A percentile compares a stretch with the other conserved stretches of the same genome.
These are phyloP conservation scores for Drosophila ezoana DNA, from an alignment of 2,888 invertebrate species.

Conservation along the genomic window DNA sequence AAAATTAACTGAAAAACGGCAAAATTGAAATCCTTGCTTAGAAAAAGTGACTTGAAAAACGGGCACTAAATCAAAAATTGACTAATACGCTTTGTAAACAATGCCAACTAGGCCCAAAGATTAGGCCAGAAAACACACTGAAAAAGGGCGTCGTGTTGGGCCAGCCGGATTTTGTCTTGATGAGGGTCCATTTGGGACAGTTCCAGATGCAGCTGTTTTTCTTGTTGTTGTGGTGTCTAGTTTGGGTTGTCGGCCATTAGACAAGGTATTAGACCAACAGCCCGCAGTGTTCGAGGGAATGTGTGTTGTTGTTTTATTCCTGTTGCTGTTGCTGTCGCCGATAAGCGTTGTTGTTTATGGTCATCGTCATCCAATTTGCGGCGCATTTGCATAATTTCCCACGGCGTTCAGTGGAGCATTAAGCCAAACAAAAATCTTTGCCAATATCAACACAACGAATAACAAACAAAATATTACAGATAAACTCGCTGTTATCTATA, in stretches of 20 bases:
- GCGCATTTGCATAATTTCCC: conserved; percentile 78
- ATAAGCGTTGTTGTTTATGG: conserved; percentile 65
- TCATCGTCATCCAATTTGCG: conserved; percentile 70
- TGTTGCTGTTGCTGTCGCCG: conserved; percentile 33
- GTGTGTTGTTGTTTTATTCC: conserved; percentile 5
- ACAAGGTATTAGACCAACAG: conserved; percentile 38
- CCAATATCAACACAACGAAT: conserved; percentile 37
- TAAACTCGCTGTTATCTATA: conserved; percentile 23
- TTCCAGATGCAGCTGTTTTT: conserved; percentile 23
- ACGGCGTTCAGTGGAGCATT: conserved; percentile 53
- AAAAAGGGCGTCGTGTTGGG: conserved; percentile 12
- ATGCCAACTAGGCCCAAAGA: conserved; percentile 60
- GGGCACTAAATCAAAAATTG: conserved; percentile 51
- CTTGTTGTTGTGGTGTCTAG: conserved; percentile 1
- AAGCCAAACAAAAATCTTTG: conserved; percentile 55
- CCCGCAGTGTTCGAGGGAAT: background rate
- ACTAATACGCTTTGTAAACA: conserved; percentile 70
- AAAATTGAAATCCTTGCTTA: conserved; percentile 19
- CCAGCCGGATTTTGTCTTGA: conserved; percentile 63
- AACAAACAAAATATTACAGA: conserved; percentile 16
- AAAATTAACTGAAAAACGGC: conserved; percentile 14
- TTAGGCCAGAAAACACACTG: conserved; percentile 35
- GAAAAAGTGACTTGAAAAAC: conserved; percentile 29
- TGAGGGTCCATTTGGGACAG: conserved; percentile 58
- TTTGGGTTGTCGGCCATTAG: conserved; percentile 16